Percentiles rank a stretch among this genome's conserved stretches.
phyloP scores from a whole-genome alignment of 2,797 vertebrate genomes.

The Molossus molossus region DNA sequence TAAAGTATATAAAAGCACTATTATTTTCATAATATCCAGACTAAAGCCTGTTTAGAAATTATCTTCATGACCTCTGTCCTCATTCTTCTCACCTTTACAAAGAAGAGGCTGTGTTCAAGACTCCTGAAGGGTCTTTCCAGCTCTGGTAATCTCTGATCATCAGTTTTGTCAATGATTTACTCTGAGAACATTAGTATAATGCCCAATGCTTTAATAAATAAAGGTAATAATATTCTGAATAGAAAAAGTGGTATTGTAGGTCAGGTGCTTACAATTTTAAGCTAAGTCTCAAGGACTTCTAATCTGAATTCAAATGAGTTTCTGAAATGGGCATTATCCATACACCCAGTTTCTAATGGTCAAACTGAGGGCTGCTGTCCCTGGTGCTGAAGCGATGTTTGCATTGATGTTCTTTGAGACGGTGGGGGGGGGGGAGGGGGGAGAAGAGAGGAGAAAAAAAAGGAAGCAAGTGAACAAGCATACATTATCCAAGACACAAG shows the following conservation, averaged over 20 bases:
- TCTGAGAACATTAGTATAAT: conserved; percentile 15
- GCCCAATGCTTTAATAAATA: conserved; percentile 57
- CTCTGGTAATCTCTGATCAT: conserved; percentile 42
- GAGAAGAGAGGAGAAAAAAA: accelerated
- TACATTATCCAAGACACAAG: background rate
- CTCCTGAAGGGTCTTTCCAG: background rate
- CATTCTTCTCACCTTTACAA: conserved; percentile 13
- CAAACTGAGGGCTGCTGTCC: conserved; percentile 67
- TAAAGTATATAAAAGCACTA: background rate
- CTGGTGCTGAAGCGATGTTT: conserved; percentile 80
- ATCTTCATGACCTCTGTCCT: background rate
- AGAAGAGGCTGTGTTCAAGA: background rate
- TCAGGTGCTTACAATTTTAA: conserved; percentile 78
- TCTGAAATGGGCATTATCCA: conserved; percentile 66
- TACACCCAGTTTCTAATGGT: conserved; percentile 63
- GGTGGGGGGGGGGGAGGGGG: background rate
- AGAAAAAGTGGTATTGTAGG: conserved; percentile 61
- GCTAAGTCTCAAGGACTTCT: conserved; percentile 70
- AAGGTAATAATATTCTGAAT: conserved; percentile 67
- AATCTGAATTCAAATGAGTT: conserved; percentile 77
- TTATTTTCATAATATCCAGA: conserved; percentile 25
- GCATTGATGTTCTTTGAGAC: background rate
- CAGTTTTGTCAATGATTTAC: conserved; percentile 35
- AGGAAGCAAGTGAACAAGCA: too few relatives aligned
- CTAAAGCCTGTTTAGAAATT: background rate